Percentiles rank a stretch among this genome's conserved stretches.
phyloP scores from a whole-genome alignment of 2,888 invertebrate genomes.

The Tenodera sinensis region DNA sequence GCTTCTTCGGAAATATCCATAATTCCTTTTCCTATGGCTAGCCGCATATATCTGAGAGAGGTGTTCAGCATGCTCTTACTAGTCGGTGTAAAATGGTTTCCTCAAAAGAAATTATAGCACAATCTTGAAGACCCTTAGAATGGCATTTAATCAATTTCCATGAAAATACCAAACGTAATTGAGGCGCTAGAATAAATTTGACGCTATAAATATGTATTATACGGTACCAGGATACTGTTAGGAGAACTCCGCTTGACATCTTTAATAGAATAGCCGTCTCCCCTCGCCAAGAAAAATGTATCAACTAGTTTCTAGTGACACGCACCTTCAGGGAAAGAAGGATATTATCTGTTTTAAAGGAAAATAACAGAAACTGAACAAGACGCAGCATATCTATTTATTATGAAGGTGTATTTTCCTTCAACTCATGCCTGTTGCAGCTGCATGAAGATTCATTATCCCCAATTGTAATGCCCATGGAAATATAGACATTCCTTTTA shows the following conservation, averaged over 20 bases:
- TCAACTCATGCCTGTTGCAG: too few relatives aligned
- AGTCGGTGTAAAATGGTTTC: background rate
- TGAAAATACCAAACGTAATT: background rate
- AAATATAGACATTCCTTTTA: too few relatives aligned
- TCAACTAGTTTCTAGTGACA: background rate
- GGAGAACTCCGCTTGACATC: background rate
- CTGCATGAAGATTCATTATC: too few relatives aligned
- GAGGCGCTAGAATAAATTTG: background rate
- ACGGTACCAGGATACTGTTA: background rate
- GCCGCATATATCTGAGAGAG: too few relatives aligned
- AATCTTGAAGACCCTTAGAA: background rate
- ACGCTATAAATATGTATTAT: background rate
- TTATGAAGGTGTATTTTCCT: too few relatives aligned
- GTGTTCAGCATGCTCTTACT: background rate
- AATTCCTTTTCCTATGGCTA: too few relatives aligned
- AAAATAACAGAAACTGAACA: background rate
- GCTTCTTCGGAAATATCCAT: too few relatives aligned
- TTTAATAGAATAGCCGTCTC: background rate
- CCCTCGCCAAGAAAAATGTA: background rate
- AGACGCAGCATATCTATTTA: too few relatives aligned
- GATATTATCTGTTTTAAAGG: background rate
- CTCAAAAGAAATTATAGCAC: background rate
- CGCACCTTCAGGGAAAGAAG: background rate
- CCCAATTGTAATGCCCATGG: too few relatives aligned
- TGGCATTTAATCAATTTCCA: background rate